Base-by-base conservation (phyloP, 2,888 invertebrate genomes). In the Matsumyia berberina region DNA sequence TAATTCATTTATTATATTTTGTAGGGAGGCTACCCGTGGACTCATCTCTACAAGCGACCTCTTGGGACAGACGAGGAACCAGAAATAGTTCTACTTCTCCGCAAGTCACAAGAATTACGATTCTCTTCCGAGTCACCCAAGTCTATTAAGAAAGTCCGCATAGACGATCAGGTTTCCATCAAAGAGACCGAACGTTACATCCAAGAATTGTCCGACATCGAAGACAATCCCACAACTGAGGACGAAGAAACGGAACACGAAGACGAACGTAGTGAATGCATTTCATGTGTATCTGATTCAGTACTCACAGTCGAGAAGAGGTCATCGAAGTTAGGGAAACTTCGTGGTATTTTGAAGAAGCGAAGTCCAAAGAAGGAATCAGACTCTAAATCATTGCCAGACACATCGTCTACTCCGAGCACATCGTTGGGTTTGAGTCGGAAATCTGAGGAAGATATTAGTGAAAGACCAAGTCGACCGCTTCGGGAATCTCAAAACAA, bases 1-100 rank as follows among this genome's bases (percentile, higher is more conserved):
- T 64, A 1, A 42, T 37, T 35, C 19, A 6, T 15, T 15, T 31
- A 69, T 69, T 70, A 15, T 15, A 64, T 29, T 66, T 82, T 77
- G 2, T 33, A 94, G 89, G 96, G 96, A 86, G 94, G 94, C 53
- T 96, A 96, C 89, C 96, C 96, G 87, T 96, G 96, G 96, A 96
- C 96, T 11, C 94, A 96, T 91, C 92, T 96, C 29, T 93, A 95
- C 88, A 96, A 96, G 90, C 93, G 93, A 24, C 94, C 94, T 0
- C 90, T 94, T 19, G 92, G 92, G 35, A 90, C 91, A 4, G 89
- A 91, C 86, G 92, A 92, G 77, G 89, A 92, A 76, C 92, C 92
- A 15, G 92, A 92, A 86, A 90, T 91, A 79, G 89, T 92, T 11
- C 87, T 91, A 57, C 88, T 91, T 33, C 86, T 91, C 51, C 89